These are phyloP conservation scores for Linepithema humile DNA, from an alignment of 1,140 invertebrate species.

Conservation along the genomic window DNA sequence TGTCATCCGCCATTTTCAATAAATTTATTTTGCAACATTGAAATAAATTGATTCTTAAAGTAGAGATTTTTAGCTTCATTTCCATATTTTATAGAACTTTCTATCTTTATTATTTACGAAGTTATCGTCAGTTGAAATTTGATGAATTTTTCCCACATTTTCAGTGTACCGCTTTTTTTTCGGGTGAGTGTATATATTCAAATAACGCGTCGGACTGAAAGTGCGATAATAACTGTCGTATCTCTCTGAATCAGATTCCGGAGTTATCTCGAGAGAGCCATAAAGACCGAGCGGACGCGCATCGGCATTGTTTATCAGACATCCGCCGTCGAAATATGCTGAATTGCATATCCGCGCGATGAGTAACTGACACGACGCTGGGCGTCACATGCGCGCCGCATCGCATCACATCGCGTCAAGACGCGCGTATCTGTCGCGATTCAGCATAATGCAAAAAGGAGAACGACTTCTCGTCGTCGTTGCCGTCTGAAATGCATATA, in stretches of 20 bases:
- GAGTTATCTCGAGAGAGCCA: conserved; percentile 20
- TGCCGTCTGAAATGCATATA: neutral
- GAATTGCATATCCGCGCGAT: conserved; percentile 49
- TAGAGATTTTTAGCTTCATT: too few species aligned
- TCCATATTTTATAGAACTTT: too few species aligned
- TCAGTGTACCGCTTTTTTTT: too few species aligned
- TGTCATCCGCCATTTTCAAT: too few species aligned
- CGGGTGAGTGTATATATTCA: too few species aligned
- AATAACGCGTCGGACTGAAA: too few species aligned
- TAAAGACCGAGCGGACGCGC: conserved; percentile 5
- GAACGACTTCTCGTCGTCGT: conserved; percentile 14
- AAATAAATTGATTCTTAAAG: too few species aligned
- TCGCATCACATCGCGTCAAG: neutral
- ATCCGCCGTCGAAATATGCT: conserved; percentile 51
- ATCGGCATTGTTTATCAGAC: conserved; percentile 44
- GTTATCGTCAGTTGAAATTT: too few species aligned
- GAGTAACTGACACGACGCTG: conserved; percentile 24
- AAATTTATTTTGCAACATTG: too few species aligned
- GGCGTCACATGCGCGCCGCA: neutral
- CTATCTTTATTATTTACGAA: too few species aligned
- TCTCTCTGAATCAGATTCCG: neutral
- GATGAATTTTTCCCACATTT: too few species aligned
- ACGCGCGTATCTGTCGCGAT: conserved; percentile 31
- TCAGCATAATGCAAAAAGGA: conserved; percentile 34
- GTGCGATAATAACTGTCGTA: neutral